Percentiles rank a stretch among this genome's conserved stretches.
These are phyloP conservation scores for Oryzias dopingdopingensis DNA, from an alignment of 2,797 vertebrate species.

Conservation along the genomic window DNA sequence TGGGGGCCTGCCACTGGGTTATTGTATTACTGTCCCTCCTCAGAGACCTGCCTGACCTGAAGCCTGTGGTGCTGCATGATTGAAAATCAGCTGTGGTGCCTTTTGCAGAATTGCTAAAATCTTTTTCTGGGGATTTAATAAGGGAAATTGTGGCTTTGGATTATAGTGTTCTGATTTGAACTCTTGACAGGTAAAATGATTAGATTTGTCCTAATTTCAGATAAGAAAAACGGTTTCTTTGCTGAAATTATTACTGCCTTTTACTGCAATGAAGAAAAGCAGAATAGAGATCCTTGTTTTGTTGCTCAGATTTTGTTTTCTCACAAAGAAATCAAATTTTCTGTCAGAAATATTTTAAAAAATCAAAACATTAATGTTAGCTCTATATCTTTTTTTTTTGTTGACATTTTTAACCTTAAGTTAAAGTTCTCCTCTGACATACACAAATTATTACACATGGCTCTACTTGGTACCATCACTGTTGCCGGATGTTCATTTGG, in stretches of 20 bases:
- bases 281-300: not conserved
- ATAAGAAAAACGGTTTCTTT: slow-evolving; percentile 10
- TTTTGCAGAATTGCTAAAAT: slow-evolving; percentile 56
- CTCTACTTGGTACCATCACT: slow-evolving; percentile 39
- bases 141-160: slow-evolving; percentile 35
- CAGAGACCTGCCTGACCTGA: slow-evolving; percentile 61
- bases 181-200: slow-evolving; percentile 18
- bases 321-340: too few species aligned
- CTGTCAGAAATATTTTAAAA: too few species aligned
- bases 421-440: slow-evolving; percentile 22
- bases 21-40: slow-evolving; percentile 70
- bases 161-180: slow-evolving; percentile 35
- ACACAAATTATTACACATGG: slow-evolving; percentile 15
- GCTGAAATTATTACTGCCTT: slow-evolving; percentile 16
- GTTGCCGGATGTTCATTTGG: slow-evolving; percentile 64
- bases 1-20: slow-evolving; percentile 71
- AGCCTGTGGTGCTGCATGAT: slow-evolving; percentile 73
- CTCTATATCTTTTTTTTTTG: slow-evolving; percentile 27
- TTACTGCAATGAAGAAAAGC: not conserved
- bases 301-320: slow-evolving; percentile 6
- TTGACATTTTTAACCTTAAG: slow-evolving; percentile 28
- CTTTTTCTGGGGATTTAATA: slow-evolving; percentile 60
- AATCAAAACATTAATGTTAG: slow-evolving; percentile 16
- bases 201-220: slow-evolving; percentile 32
- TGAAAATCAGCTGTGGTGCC: slow-evolving; percentile 69